Percentiles rank a stretch among this genome's conserved stretches.
Evolutionary conservation across 2,888 invertebrate genomes (phyloP).

Genomic region (Dolomedes plantarius): DNA sequence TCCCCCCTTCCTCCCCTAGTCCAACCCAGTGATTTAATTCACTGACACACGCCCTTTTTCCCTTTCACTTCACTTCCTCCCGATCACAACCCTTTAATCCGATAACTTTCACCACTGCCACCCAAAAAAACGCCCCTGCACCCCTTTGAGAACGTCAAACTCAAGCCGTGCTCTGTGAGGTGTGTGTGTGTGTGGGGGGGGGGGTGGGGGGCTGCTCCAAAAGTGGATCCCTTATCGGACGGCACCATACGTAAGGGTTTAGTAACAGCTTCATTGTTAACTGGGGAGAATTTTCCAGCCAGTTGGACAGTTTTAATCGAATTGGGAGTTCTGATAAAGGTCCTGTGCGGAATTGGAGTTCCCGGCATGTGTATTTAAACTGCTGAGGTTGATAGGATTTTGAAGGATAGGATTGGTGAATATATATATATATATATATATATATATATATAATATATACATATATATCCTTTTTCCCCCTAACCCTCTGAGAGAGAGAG

Average conservation of each 20-base stretch:
- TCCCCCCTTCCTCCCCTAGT: background rate
- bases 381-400: slow-evolving; percentile 16
- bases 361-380: background rate
- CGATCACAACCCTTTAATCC: slow-evolving; percentile 13
- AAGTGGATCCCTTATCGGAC: background rate
- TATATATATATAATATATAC: too few relatives aligned
- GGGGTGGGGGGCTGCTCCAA: background rate
- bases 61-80: background rate
- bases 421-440: too few relatives aligned
- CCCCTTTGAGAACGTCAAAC: slow-evolving; percentile 10
- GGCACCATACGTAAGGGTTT: slow-evolving; percentile 6
- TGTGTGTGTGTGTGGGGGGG: too few relatives aligned
- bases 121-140: background rate
- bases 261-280: background rate
- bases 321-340: background rate
- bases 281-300: background rate
- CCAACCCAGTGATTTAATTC: background rate
- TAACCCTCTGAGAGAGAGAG: too few relatives aligned
- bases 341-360: background rate
- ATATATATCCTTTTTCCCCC: too few relatives aligned
- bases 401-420: background rate
- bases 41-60: background rate
- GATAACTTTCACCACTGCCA: slow-evolving; percentile 5
- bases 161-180: background rate
- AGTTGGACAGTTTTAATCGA: slow-evolving; percentile 18